phyloP scores from a whole-genome alignment of 2,113 vertebrate genomes.

The Barnardius zonarius region DNA sequence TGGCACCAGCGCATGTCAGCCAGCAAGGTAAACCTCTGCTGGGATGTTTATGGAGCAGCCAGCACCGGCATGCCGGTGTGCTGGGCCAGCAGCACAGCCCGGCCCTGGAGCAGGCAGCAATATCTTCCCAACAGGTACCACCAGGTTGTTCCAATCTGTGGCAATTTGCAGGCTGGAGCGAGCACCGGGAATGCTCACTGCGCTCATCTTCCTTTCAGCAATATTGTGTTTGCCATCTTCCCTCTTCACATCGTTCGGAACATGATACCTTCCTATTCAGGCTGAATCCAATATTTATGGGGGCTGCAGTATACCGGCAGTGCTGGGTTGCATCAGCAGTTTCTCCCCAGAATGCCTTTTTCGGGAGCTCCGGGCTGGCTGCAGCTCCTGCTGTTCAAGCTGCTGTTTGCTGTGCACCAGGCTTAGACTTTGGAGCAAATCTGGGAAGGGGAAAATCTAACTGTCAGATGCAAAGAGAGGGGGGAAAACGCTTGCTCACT shows the following conservation, averaged over 20 bases:
- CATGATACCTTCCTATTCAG: not conserved
- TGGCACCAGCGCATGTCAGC: not conserved
- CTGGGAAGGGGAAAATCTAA: not conserved
- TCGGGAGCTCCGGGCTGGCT: not conserved
- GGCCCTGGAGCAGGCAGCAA: accelerated
- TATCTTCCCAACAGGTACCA: not conserved
- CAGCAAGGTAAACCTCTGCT: accelerated
- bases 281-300: constrained; percentile 30
- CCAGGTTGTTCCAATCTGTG: too few species aligned
- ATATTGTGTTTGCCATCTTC: not conserved
- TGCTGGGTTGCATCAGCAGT: not conserved
- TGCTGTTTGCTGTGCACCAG: not conserved
- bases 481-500: not conserved
- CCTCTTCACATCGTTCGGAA: not conserved
- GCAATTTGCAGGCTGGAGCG: accelerated
- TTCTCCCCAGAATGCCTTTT: not conserved
- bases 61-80: not conserved
- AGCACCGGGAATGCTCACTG: not conserved
- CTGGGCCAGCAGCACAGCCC: not conserved
- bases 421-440: not conserved
- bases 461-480: not conserved
- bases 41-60: not conserved
- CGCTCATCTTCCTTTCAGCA: not conserved
- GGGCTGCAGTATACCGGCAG: not conserved
- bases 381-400: not conserved